Evolutionary conservation across 2,888 invertebrate species (phyloP).

Genomic region (Thereva unica): DNA sequence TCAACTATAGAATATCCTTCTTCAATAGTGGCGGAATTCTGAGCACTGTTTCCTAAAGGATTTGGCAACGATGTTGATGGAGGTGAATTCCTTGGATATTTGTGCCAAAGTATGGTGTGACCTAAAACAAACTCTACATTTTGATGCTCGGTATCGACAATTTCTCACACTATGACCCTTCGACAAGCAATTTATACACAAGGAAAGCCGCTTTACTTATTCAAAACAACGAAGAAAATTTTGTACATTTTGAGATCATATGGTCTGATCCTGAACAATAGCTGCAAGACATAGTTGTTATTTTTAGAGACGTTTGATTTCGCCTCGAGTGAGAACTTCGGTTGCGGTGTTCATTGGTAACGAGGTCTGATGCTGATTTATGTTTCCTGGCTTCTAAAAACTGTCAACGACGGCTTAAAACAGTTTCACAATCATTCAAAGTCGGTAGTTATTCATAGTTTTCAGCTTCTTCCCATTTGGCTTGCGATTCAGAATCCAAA

Average conservation of each 20-base stretch:
- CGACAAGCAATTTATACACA: no score
- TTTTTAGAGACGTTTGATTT: slow-evolving; percentile 25
- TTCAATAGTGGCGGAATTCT: no score
- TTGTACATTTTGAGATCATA: background rate
- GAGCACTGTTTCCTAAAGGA: background rate
- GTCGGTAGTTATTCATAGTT: slow-evolving; percentile 36
- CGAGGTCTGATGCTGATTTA: background rate
- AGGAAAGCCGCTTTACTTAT: background rate
- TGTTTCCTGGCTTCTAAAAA: slow-evolving; percentile 23
- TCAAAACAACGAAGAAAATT: background rate
- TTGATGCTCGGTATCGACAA: background rate
- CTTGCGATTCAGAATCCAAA: slow-evolving; percentile 33
- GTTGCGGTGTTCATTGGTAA: background rate
- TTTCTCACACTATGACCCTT: background rate
- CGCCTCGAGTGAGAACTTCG: no score
- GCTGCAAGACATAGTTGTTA: no score
- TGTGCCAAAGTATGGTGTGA: slow-evolving; percentile 7
- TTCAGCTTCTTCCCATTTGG: slow-evolving; percentile 38
- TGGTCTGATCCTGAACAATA: background rate
- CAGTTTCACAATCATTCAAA: slow-evolving; percentile 35
- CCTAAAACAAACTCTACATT: background rate
- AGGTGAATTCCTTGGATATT: background rate
- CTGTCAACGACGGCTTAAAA: slow-evolving; percentile 35
- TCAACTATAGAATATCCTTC: no score
- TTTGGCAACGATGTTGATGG: background rate